Conservation (phyloP, 2,113 vertebrate genomes). For the Odontophorus gujanensis region DNA sequence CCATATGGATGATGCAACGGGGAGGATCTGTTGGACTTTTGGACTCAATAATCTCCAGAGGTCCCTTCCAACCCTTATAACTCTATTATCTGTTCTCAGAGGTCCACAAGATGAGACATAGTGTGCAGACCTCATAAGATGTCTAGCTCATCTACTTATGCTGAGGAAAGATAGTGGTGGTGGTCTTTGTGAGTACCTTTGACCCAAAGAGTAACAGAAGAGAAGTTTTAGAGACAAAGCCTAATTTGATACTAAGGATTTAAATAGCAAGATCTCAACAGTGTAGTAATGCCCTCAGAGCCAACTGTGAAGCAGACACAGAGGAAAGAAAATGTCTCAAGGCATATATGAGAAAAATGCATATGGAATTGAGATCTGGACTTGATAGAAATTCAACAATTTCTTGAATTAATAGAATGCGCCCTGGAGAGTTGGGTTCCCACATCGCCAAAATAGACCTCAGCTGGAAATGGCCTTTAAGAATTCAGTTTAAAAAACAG, state of each 20-base stretch:
- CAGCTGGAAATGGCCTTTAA: not conserved
- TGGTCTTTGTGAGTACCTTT: not conserved
- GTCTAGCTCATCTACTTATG: not conserved
- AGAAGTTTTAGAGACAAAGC: not conserved
- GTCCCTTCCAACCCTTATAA: too few relatives aligned
- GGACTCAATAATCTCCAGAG: too few relatives aligned
- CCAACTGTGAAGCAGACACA: not conserved
- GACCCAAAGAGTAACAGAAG: not conserved
- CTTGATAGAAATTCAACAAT: not conserved
- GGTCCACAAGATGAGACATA: accelerated
- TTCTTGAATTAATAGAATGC: not conserved
- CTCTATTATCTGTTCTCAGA: not conserved
- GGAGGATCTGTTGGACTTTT: not conserved
- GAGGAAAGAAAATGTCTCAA: not conserved
- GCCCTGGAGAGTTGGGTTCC: not conserved
- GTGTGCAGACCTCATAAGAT: not conserved
- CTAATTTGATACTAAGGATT: not conserved
- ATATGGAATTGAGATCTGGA: not conserved
- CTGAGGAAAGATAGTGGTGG: accelerated
- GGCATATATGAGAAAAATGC: not conserved
- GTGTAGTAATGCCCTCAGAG: not conserved
- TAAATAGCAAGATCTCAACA: not conserved
- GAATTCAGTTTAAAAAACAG: not conserved
- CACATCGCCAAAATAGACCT: not conserved
- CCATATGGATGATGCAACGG: accelerated